Evolutionary conservation across 2,797 vertebrate genomes (phyloP), one percentile per base, ranked within the genome.

Genomic region (Podarcis lilfordi): DNA sequence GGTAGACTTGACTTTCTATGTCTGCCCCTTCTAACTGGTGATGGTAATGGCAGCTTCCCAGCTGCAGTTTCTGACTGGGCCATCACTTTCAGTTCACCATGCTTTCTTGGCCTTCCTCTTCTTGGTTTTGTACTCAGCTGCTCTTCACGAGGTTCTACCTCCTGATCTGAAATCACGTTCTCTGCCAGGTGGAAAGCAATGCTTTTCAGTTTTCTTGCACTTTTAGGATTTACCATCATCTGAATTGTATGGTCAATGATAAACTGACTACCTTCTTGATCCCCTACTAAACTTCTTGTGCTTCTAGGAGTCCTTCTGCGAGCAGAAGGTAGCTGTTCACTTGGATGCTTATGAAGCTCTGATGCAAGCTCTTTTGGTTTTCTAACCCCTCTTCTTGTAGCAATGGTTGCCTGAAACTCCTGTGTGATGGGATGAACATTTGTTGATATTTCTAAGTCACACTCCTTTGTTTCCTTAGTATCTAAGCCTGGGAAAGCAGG

Each of bases 251-350:
- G 90, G 68, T 90, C 95, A 91, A 84, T 80, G 66, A 91, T 64
- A 84, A 1, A 69, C 80, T 90, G 93, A 85, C 43, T 74, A 89
- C 40, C 78, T 90, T 92, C 94, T 78, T 78, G 37, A 90, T 91
- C 94, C 93, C 89, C 93, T 91, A 84, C 15, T 87, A 90, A 91
- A 84, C 71, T 95, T 91, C 92, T 97, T 59, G 61, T 68, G 92
- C 95, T 97, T 93, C 97, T 96, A n/a, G 95, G 94, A 84, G 96
- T 95, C n/a, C 95, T 97, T 91, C 92, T 96, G 1, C 95, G 96
- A 75, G 96, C 82, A 3, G 94, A 91, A 76, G 96, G 93, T 81
- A 91, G 40, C 72, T 83, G 92, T 43, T 92, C 89, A 27, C 5
- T 74, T 82, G 87, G 75, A 77, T 90, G 68, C 82, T 92, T 82